Percentiles rank a stretch among this genome's conserved stretches.
Conservation (phyloP, 2,797 vertebrate species). For the Echeneis naucrates region DNA sequence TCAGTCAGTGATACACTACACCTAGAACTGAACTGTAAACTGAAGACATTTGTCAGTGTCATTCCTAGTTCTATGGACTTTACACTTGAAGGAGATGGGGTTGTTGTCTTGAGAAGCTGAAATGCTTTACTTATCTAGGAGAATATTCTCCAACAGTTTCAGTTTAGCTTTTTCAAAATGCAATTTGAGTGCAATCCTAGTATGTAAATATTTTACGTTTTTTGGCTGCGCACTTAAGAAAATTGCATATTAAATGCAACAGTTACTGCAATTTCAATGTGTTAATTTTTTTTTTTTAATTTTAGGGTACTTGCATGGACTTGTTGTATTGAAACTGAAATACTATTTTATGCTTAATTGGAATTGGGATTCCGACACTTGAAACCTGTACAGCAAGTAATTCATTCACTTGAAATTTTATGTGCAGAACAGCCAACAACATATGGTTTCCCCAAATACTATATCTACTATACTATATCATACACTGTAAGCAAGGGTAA, state of each 20-base stretch:
- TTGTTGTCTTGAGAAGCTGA: background rate
- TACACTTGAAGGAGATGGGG: background rate
- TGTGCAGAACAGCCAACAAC: background rate
- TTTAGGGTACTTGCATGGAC: background rate
- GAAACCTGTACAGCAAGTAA: background rate
- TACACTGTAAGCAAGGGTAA: background rate
- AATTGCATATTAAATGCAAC: background rate
- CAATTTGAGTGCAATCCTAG: background rate
- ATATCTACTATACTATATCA: conserved; percentile 12
- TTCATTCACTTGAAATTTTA: conserved; percentile 40
- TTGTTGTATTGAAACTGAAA: background rate
- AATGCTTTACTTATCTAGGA: background rate
- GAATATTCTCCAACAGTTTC: background rate
- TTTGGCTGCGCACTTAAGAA: background rate
- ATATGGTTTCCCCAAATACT: background rate
- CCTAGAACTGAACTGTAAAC: background rate
- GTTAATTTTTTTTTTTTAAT: background rate
- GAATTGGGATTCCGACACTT: background rate
- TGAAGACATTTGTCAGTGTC: background rate
- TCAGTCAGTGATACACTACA: background rate
- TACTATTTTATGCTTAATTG: too few relatives aligned
- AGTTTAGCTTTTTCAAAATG: background rate
- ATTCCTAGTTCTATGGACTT: background rate
- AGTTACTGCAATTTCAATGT: background rate
- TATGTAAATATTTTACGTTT: background rate